phyloP scores from a whole-genome alignment of 2,797 vertebrate species.

The Holocentrus rufus region DNA sequence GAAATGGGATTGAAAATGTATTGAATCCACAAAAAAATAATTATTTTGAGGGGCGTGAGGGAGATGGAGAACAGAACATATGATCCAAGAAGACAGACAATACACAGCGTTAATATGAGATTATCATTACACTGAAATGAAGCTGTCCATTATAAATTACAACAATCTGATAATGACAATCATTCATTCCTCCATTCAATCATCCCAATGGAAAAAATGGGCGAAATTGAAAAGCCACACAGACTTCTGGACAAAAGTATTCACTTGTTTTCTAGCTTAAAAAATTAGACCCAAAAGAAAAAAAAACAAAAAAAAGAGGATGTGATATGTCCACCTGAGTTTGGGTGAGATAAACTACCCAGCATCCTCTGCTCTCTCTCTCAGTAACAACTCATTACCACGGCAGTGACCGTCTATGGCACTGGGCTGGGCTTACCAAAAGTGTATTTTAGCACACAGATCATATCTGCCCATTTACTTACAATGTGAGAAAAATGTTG shows the following conservation, averaged over 20 bases:
- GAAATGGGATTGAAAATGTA: constrained; percentile 75
- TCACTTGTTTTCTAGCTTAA: constrained; percentile 59
- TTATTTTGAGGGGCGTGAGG: constrained; percentile 46
- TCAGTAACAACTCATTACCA: constrained; percentile 31
- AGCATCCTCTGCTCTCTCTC: constrained; percentile 41
- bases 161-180: constrained; percentile 59
- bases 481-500: no score
- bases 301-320: constrained; percentile 58
- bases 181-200: constrained; percentile 61
- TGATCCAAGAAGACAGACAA: constrained; percentile 69
- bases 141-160: constrained; percentile 70
- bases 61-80: constrained; percentile 58
- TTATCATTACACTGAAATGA: constrained; percentile 68
- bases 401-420: constrained; percentile 28
- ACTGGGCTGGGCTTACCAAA: constrained; percentile 39
- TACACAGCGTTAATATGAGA: constrained; percentile 74
- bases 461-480: not conserved
- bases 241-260: constrained; percentile 43
- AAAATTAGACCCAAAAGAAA: constrained; percentile 56
- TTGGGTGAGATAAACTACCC: constrained; percentile 65
- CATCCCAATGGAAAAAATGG: constrained; percentile 53
- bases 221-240: constrained; percentile 46
- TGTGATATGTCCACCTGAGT: constrained; percentile 78
- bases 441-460: not conserved
- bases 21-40: constrained; percentile 63